A percentile compares a stretch with the other conserved stretches of the same genome.
phyloP scores from a whole-genome alignment of 2,113 vertebrate genomes.

The Stigmatopora nigra region DNA sequence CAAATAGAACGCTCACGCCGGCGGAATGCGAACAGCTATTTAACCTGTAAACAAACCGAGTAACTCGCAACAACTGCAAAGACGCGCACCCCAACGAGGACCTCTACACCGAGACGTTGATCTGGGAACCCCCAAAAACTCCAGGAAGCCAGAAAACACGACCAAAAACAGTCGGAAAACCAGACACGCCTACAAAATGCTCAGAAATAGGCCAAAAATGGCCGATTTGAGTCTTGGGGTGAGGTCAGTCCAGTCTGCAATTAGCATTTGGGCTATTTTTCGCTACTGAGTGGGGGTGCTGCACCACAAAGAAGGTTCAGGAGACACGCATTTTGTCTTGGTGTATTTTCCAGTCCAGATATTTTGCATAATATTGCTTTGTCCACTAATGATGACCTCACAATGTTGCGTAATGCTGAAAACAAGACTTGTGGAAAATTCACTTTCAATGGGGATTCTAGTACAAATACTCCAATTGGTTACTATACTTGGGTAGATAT shows the following conservation, averaged over 20 bases:
- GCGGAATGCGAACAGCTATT: slow-evolving; percentile 32
- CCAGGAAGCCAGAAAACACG: slow-evolving; percentile 26
- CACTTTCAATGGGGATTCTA: neutral
- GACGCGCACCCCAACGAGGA: slow-evolving; percentile 19
- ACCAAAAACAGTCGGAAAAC: slow-evolving; percentile 37
- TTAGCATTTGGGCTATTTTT: slow-evolving; percentile 53
- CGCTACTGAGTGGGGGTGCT: slow-evolving; percentile 29
- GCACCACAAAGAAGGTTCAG: slow-evolving; percentile 30
- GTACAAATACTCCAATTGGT: too few species aligned
- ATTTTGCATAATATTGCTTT: slow-evolving; percentile 62
- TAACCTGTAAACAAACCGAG: slow-evolving; percentile 47
- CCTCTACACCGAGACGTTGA: slow-evolving; percentile 37
- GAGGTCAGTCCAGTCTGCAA: slow-evolving; percentile 50
- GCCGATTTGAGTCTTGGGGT: slow-evolving; percentile 23
- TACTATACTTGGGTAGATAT: too few species aligned
- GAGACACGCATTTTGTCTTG: slow-evolving; percentile 45
- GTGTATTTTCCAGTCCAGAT: slow-evolving; percentile 64
- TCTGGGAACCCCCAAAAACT: slow-evolving; percentile 48
- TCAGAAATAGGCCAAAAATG: slow-evolving; percentile 23
- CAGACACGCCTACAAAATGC: slow-evolving; percentile 39
- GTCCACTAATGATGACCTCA: slow-evolving; percentile 60
- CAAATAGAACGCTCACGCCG: slow-evolving; percentile 19
- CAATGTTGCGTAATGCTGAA: slow-evolving; percentile 47
- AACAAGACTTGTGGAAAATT: neutral
- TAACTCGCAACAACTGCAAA: slow-evolving; percentile 23